A percentile compares a stretch with the other conserved stretches of the same genome.
These are phyloP conservation scores for Bostrychus sinensis DNA, from an alignment of 2,113 vertebrate genomes.

Conservation along the genomic window DNA sequence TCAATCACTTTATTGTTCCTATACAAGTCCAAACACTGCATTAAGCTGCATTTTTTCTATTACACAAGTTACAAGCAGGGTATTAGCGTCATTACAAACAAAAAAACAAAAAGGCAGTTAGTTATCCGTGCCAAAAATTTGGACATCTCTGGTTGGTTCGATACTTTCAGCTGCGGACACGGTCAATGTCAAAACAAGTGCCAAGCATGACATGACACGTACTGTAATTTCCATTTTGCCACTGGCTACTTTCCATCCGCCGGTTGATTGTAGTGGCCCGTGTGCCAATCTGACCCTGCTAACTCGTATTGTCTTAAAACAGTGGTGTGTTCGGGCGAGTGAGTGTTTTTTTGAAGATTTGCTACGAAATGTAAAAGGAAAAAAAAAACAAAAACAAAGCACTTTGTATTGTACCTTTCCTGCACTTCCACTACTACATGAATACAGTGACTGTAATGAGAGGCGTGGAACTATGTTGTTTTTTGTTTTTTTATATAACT, in stretches of 20 bases:
- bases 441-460: slow-evolving; percentile 41
- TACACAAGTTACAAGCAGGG: neutral
- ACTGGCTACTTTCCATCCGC: slow-evolving; percentile 81
- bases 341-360: slow-evolving; percentile 27
- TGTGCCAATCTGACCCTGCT: slow-evolving; percentile 64
- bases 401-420: slow-evolving; percentile 73
- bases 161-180: slow-evolving; percentile 68
- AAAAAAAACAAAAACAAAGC: slow-evolving; percentile 68
- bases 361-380: neutral
- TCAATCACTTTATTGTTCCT: neutral
- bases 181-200: slow-evolving; percentile 79
- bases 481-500: slow-evolving; percentile 37
- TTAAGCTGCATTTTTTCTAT: neutral
- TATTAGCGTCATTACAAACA: slow-evolving; percentile 34
- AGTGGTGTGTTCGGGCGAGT: slow-evolving; percentile 40
- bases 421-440: slow-evolving; percentile 67
- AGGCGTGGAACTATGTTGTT: slow-evolving; percentile 24
- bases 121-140: slow-evolving; percentile 57
- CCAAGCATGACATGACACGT: slow-evolving; percentile 77
- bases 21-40: neutral
- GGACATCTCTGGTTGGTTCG: slow-evolving; percentile 60
- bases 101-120: slow-evolving; percentile 45
- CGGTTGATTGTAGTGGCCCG: slow-evolving; percentile 67
- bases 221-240: slow-evolving; percentile 83
- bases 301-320: slow-evolving; percentile 69